Conservation (phyloP, 2,113 vertebrate species). For the Smithornis capensis region DNA sequence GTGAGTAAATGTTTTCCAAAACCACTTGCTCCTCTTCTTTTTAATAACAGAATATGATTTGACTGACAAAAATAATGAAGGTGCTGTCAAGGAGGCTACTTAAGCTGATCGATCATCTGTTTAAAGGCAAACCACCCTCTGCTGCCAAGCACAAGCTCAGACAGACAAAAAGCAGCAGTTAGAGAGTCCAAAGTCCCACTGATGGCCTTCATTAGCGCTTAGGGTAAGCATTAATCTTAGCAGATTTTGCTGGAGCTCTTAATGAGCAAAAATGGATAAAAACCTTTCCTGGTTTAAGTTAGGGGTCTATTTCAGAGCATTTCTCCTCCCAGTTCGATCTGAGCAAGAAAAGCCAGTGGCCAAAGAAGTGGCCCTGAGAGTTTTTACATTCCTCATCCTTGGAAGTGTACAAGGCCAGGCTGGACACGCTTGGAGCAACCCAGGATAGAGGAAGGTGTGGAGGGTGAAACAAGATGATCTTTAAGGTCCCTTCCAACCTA, state of each 20-base stretch:
- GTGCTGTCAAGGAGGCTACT: not conserved
- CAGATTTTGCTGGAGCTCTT: not conserved
- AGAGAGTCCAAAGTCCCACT: not conserved
- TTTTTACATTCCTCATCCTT: not conserved
- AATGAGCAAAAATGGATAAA: not conserved
- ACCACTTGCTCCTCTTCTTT: not conserved
- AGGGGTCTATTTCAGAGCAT: not conserved
- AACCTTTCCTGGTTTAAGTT: not conserved
- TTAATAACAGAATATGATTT: not conserved
- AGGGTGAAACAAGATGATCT: not conserved
- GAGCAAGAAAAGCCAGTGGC: not conserved
- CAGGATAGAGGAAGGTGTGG: not conserved
- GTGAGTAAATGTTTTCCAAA: not conserved
- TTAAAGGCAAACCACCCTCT: conserved; percentile 1
- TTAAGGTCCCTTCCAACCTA: not conserved
- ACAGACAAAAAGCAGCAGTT: not conserved
- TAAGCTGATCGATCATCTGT: not conserved
- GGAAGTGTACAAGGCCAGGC: fast-evolving
- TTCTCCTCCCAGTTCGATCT: not conserved
- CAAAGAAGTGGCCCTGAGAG: not conserved
- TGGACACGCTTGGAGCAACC: not conserved
- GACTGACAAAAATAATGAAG: conserved; percentile 4
- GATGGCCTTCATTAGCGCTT: not conserved
- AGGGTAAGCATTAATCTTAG: not conserved
- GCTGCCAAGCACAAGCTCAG: not conserved